Conservation (phyloP, 2,113 vertebrate genomes). For the Elephantulus edwardii region DNA sequence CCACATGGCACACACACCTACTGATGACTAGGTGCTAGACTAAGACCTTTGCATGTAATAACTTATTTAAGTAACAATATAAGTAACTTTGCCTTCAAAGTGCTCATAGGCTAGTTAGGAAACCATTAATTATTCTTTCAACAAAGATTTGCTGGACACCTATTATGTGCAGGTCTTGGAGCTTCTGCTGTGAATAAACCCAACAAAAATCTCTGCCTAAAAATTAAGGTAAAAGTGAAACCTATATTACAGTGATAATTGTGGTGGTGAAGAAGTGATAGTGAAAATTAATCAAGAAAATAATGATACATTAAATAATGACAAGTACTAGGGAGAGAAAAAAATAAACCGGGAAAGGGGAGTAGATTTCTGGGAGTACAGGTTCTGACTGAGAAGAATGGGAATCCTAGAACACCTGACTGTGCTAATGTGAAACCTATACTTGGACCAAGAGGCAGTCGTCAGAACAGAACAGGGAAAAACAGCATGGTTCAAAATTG, state of each 20-base stretch:
- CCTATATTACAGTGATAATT: background rate
- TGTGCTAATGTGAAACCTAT: no score
- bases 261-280: background rate
- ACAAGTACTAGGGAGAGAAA: background rate
- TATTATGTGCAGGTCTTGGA: background rate
- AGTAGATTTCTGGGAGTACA: fast-evolving
- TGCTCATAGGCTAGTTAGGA: background rate
- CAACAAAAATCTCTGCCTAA: background rate
- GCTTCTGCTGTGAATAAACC: background rate
- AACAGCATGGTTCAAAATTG: no score
- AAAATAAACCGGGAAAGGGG: background rate
- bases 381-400: no score
- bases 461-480: no score
- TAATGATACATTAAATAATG: background rate
- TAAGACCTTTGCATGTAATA: background rate
- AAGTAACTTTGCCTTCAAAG: background rate
- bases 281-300: background rate
- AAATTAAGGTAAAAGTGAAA: background rate
- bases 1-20: background rate
- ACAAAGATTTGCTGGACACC: background rate
- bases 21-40: background rate
- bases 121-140: background rate
- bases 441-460: no score
- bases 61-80: background rate
- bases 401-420: no score